Evolutionary conservation across 2,888 invertebrate species (phyloP), one percentile per base, ranked within the genome.

Genomic region (Ophion ventricosus): DNA sequence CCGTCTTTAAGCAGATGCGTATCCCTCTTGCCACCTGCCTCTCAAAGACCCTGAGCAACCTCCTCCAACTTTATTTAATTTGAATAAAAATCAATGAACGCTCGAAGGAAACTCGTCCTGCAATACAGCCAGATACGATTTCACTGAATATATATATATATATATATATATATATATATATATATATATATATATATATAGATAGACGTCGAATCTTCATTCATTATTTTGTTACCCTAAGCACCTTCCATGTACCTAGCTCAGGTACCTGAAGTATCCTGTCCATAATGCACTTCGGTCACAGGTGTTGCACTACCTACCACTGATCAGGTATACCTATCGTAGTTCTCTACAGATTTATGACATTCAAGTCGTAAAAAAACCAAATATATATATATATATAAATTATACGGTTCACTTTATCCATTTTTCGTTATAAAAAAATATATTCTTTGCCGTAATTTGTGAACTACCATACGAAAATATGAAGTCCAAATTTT

Each of bases 281-380:
- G 64, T 40, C 14, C 29, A 25, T 56, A 63, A 35, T 64, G 0
- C 75, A 56, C n/a, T 54, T 26, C 2, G 54, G 70, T 49, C 57
- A 70, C 75, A 76, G 81, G 63, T 81, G 81, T n/a, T 70, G 64
- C 56, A 64, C 81, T 64, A 40, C 70, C 43, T 17, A 26, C 29
- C 70, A 35, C 35, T 35, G 57, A 70, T 72, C 81, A 81, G 76
- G 70, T 76, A 70, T 35, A 35, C 61, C 25, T 56, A 2, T 17
- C 54, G n/a, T 23, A 20, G 43, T 23, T n/a, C 56, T 63, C 20
- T 40, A 29, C 66, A 72, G 64, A 81, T 81, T 76, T 81, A 81
- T 43, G 70, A 72, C 72, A 29, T 43, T 29, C 5, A 0, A 56
- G 66, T 35, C 66, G 29, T 56, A 76, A 61, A 49, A 54, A 26